These are phyloP conservation scores for Apis florea DNA, from an alignment of 1,140 invertebrate species.

Conservation along the genomic window DNA sequence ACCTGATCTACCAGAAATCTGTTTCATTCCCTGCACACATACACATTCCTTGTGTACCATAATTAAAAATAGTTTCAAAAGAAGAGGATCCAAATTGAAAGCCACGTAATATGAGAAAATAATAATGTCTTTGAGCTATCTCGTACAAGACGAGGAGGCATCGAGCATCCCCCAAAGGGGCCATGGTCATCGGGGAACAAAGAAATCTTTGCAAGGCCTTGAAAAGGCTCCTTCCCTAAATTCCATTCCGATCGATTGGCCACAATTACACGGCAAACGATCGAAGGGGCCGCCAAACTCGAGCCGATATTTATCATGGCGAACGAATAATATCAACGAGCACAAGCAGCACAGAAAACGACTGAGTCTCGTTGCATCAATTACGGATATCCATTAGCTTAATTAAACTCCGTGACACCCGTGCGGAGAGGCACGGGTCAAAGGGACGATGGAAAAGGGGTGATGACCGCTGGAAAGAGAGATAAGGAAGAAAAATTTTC, in stretches of 20 bases:
- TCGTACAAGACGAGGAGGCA: background rate
- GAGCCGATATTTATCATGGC: conserved; percentile 27
- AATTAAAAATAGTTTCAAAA: background rate
- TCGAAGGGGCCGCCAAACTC: conserved; percentile 14
- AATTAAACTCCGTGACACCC: conserved; percentile 56
- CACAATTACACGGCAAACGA: conserved; percentile 24
- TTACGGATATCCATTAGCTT: conserved; percentile 66
- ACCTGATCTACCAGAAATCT: too few species aligned
- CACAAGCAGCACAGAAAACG: conserved; percentile 4
- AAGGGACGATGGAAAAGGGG: background rate
- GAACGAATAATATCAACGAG: conserved; percentile 51
- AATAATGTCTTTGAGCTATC: background rate
- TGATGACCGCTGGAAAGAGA: background rate
- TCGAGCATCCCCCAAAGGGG: background rate
- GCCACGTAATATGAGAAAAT: too few species aligned
- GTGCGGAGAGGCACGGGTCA: conserved; percentile 15
- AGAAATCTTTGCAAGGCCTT: conserved; percentile 2
- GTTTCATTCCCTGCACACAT: too few species aligned
- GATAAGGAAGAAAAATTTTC: conserved; percentile 24
- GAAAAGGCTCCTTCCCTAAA: conserved; percentile 7
- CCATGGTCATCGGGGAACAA: background rate
- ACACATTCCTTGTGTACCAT: background rate
- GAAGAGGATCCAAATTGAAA: too few species aligned
- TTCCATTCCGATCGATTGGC: conserved; percentile 36
- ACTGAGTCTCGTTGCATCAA: conserved; percentile 53